Evolutionary conservation across 2,888 invertebrate genomes (phyloP), one percentile per base, ranked within the genome.

Genomic region (Syrphus vitripennis): DNA sequence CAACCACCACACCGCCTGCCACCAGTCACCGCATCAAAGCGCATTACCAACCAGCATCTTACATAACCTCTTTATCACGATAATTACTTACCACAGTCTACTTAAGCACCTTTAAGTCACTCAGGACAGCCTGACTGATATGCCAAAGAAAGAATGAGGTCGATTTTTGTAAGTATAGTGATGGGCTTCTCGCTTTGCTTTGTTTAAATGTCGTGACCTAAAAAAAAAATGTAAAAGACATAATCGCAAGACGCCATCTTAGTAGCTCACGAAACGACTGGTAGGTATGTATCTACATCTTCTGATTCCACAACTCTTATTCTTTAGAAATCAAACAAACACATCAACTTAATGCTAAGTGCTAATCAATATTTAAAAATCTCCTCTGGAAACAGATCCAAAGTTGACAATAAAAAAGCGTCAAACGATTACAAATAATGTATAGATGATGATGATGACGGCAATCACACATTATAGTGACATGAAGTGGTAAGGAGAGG

Each of bases 321-420:
- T 65, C 69, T 31, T 26, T 31, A 34, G 59, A 72, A 55, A 55
- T 45, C 37, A 26, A 40, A 67, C 50, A 61, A 19, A 31, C 16
- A 48, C 9, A 19, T 24, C 65, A 70, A 71, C 37, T 16, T 42
- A 75, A 26, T 53, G 72, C 37, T 84, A 67, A 84, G 80, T 84
- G 80, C 42, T 84, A 80, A 84, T 84, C 83, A 80, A 84, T 84
- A 80, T 76, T 80, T 76, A 55, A 76, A 76, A 71, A 80, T 79
- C 83, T 84, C 57, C 79, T 76, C 70, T 74, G 71, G 37, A 80
- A 65, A 59, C 29, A 61, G 14, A 63, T 53, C 37, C 67, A 48
- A 53, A 50, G 29, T n/a, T 50, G 26, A 61, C 53, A 80, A 63
- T 61, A 81, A 74, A 81, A 74, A 69, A 71, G 34, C 24, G 42